Percentiles rank a stretch among this genome's conserved stretches.
Evolutionary conservation across 2,888 invertebrate species (phyloP).

Genomic region (Lamellibrachia columna): DNA sequence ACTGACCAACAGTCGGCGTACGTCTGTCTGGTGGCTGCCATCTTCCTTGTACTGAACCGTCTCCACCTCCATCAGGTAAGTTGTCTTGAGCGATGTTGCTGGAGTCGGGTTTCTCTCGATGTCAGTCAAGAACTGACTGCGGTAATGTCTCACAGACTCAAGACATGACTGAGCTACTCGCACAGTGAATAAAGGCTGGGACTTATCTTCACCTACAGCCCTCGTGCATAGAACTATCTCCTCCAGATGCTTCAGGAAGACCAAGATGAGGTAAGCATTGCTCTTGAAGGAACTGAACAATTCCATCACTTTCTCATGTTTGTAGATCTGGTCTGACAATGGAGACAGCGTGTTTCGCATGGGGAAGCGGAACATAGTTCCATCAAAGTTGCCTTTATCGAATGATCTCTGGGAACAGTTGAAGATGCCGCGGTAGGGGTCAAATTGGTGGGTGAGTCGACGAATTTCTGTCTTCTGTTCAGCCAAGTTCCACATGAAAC

Average conservation of each 20-base stretch:
- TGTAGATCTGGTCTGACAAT: slow-evolving; percentile 40
- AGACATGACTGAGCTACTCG: neutral
- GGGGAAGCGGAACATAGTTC: slow-evolving; percentile 60
- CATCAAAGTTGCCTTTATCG: slow-evolving; percentile 44
- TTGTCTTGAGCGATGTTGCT: neutral
- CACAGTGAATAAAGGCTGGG: neutral
- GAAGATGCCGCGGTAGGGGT: slow-evolving; percentile 48
- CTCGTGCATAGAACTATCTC: slow-evolving; percentile 47
- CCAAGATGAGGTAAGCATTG: slow-evolving; percentile 50
- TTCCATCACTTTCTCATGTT: neutral
- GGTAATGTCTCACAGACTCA: neutral
- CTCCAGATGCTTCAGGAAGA: slow-evolving; percentile 55
- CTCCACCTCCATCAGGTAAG: neutral
- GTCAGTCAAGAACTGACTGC: neutral
- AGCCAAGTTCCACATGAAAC: too few relatives aligned
- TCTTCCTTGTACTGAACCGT: neutral
- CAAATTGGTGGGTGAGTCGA: too few relatives aligned
- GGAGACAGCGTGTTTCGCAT: too few relatives aligned
- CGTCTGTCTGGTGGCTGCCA: slow-evolving; percentile 12
- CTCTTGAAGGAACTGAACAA: slow-evolving; percentile 40
- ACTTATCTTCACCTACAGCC: slow-evolving; percentile 23
- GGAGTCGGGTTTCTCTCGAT: neutral
- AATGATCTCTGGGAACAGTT: slow-evolving; percentile 39
- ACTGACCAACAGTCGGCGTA: slow-evolving; percentile 31
- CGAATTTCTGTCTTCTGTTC: too few relatives aligned